Evolutionary conservation across 2,797 vertebrate genomes (phyloP).

Genomic region (Myotis myotis): DNA sequence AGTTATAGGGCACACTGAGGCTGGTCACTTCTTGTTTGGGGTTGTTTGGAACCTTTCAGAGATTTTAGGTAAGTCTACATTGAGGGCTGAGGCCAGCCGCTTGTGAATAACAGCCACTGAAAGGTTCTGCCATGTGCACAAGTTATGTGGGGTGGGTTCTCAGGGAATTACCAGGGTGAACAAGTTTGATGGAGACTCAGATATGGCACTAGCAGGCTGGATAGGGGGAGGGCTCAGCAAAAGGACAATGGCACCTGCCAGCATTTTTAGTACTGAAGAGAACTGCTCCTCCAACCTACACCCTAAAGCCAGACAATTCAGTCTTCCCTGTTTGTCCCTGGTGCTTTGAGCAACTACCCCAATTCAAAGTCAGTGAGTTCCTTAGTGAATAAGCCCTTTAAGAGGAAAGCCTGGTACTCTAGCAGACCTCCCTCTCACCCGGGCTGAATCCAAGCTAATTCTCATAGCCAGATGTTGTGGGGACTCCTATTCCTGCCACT

Average conservation of each 20-base stretch:
- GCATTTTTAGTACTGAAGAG: not conserved
- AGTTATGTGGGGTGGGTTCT: not conserved
- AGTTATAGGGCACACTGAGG: not conserved
- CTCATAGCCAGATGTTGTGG: too few species aligned
- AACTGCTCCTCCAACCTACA: not conserved
- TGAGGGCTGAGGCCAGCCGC: not conserved
- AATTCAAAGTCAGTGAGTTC: not conserved
- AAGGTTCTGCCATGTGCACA: not conserved
- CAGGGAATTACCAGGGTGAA: not conserved
- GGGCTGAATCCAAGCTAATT: not conserved
- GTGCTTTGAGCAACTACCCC: not conserved
- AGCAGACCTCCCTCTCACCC: not conserved
- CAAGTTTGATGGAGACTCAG: not conserved
- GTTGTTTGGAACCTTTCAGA: not conserved
- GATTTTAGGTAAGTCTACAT: not conserved
- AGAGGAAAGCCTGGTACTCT: not conserved
- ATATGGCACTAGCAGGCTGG: not conserved
- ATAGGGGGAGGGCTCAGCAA: not conserved
- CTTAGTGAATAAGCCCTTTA: not conserved
- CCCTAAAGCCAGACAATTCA: not conserved
- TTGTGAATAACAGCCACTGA: not conserved
- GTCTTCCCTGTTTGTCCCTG: not conserved
- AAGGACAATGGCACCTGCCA: not conserved
- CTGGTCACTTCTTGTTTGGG: not conserved
- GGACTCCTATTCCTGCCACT: not conserved